Evolutionary conservation across 2,113 vertebrate genomes (phyloP).

Genomic region (Acrocephalus kingi): DNA sequence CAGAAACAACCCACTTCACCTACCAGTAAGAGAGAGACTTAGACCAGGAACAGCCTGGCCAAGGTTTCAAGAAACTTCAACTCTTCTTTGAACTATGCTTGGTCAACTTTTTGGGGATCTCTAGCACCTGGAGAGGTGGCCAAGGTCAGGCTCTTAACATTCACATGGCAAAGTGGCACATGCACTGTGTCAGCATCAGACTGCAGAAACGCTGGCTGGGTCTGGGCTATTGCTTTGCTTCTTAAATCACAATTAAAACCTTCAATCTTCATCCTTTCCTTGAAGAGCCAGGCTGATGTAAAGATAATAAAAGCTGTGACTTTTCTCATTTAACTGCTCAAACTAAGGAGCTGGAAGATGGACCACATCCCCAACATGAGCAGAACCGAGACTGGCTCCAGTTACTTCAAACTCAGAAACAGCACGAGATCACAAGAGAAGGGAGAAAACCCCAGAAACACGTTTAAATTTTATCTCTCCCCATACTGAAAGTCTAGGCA

Average conservation of each 20-base stretch:
- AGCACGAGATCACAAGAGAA: neutral
- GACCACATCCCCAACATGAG: neutral
- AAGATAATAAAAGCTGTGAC: neutral
- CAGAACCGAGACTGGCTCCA: fast-evolving
- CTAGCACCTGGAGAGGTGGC: neutral
- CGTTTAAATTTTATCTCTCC: neutral
- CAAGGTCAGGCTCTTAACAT: neutral
- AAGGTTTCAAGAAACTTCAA: neutral
- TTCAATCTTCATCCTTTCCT: neutral
- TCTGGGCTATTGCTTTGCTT: neutral
- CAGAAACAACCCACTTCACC: neutral
- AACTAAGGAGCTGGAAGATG: neutral
- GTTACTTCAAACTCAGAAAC: neutral
- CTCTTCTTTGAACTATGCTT: neutral
- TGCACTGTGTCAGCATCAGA: neutral
- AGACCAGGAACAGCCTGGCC: neutral
- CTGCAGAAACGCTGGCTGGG: neutral
- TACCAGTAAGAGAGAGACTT: neutral
- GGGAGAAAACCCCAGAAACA: neutral
- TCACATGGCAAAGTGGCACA: neutral
- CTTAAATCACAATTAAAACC: neutral
- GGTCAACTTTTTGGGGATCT: neutral
- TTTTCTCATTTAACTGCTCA: neutral
- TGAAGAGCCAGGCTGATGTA: neutral
- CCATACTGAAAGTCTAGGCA: neutral